A percentile compares a stretch with the other conserved stretches of the same genome.
These are phyloP conservation scores for Sesia apiformis DNA, from an alignment of 2,888 invertebrate species.

Conservation along the genomic window DNA sequence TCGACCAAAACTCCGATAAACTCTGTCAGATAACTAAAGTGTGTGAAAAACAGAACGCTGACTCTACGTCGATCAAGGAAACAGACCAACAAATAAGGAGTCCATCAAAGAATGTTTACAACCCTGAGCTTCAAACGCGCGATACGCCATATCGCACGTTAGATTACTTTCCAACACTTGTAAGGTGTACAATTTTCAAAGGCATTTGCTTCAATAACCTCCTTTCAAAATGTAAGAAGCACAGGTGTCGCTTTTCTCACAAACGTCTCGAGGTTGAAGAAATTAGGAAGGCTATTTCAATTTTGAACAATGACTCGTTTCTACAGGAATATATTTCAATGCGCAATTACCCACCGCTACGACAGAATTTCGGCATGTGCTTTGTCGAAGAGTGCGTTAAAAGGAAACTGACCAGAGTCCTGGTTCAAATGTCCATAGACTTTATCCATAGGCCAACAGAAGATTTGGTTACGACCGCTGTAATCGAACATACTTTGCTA, in stretches of 20 bases:
- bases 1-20: slow-evolving; percentile 7
- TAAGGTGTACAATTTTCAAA: slow-evolving; percentile 13
- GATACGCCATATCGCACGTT: background rate
- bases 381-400: slow-evolving; percentile 33
- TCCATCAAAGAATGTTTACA: background rate
- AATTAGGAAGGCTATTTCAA: slow-evolving; percentile 14
- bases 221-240: slow-evolving; percentile 25
- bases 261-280: slow-evolving; percentile 4
- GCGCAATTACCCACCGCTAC: slow-evolving; percentile 16
- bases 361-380: slow-evolving; percentile 25
- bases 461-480: slow-evolving; percentile 8
- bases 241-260: slow-evolving; percentile 32
- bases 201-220: slow-evolving; percentile 41
- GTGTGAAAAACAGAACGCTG: slow-evolving; percentile 46
- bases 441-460: slow-evolving; percentile 15
- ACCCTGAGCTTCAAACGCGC: background rate
- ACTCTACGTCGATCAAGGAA: slow-evolving; percentile 40
- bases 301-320: slow-evolving; percentile 23
- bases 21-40: slow-evolving; percentile 12
- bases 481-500: slow-evolving; percentile 28
- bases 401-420: slow-evolving; percentile 29
- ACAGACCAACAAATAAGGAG: slow-evolving; percentile 3
- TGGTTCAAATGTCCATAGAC: slow-evolving; percentile 43
- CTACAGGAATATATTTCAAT: slow-evolving; percentile 37
- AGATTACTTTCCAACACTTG: background rate